Conservation (phyloP, 2,113 vertebrate species). For the Labrus mixtus region DNA sequence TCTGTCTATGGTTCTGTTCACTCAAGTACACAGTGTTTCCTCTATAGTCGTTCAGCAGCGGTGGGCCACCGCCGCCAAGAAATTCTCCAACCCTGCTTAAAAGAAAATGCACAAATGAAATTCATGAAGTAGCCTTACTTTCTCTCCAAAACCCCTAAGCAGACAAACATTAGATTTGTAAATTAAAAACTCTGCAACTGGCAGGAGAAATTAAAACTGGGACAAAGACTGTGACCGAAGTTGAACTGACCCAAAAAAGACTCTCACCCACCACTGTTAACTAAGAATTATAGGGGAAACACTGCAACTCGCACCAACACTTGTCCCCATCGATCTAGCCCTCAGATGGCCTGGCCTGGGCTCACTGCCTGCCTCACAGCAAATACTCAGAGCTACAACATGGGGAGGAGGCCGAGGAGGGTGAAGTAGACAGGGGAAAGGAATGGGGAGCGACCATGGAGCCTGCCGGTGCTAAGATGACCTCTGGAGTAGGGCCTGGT, state of each 20-base stretch:
- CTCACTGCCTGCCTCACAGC: conserved; percentile 90
- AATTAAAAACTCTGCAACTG: conserved; percentile 29
- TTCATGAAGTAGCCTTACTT: conserved; percentile 36
- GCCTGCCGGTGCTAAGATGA: conserved; percentile 87
- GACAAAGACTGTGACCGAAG: conserved; percentile 61
- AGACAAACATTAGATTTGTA: conserved; percentile 10
- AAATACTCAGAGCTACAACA: conserved; percentile 92
- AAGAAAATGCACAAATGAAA: conserved; percentile 42
- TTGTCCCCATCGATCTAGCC: conserved; percentile 88
- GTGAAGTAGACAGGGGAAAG: conserved; percentile 90
- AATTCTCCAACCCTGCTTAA: conserved; percentile 31
- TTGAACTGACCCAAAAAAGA: conserved; percentile 48
- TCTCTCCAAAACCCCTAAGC: conserved; percentile 31
- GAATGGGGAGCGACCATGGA: conserved; percentile 87
- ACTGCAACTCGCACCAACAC: conserved; percentile 78
- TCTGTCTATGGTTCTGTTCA: conserved; percentile 73
- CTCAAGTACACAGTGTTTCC: conserved; percentile 73
- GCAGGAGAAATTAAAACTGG: conserved; percentile 39
- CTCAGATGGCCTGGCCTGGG: conserved; percentile 93
- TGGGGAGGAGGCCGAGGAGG: conserved; percentile 90
- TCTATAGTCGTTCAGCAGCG: conserved; percentile 74
- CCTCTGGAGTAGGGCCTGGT: conserved; percentile 40
- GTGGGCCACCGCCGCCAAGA: conserved; percentile 62
- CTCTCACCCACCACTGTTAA: conserved; percentile 75
- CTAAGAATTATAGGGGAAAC: conserved; percentile 74